Conservation (phyloP, 2,113 vertebrate species). For the Nettapus auritus region DNA sequence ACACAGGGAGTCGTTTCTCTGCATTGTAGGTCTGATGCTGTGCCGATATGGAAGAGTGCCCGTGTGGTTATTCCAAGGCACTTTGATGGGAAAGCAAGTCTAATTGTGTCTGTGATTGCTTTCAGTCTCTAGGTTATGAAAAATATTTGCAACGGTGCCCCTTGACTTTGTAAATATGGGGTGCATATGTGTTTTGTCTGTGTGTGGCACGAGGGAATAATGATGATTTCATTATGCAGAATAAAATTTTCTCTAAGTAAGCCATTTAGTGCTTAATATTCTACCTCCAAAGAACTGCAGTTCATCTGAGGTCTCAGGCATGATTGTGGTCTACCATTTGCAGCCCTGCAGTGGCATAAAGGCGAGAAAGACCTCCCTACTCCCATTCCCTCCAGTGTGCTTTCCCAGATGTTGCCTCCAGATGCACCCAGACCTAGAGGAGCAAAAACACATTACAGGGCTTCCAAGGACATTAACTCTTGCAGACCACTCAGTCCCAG, state of each 20-base stretch:
- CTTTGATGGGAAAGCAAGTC: constrained; percentile 58
- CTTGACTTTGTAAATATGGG: constrained; percentile 70
- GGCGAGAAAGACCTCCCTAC: constrained; percentile 11
- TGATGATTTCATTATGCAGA: constrained; percentile 72
- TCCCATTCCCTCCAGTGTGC: not conserved
- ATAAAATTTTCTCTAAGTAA: constrained; percentile 46
- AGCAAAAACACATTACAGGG: not conserved
- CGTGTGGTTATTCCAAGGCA: constrained; percentile 26
- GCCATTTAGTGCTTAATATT: constrained; percentile 54
- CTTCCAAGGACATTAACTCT: not conserved
- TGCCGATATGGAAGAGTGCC: constrained; percentile 64
- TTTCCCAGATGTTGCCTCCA: constrained; percentile 48
- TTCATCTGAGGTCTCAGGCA: constrained; percentile 60
- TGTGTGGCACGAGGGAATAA: constrained; percentile 72
- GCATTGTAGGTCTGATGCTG: constrained; percentile 70
- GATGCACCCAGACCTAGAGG: not conserved
- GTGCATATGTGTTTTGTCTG: constrained; percentile 72
- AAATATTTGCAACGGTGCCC: constrained; percentile 60
- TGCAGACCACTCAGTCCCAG: not conserved
- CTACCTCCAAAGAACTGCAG: constrained; percentile 69
- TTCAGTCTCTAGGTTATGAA: constrained; percentile 61
- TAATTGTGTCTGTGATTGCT: constrained; percentile 34
- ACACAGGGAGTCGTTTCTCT: constrained; percentile 37
- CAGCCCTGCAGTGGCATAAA: constrained; percentile 35
- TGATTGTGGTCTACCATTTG: constrained; percentile 46